Evolutionary conservation across 1,140 invertebrate genomes (phyloP), one percentile per base, ranked within the genome.

Genomic region (Pseudomyrmex sp.): DNA sequence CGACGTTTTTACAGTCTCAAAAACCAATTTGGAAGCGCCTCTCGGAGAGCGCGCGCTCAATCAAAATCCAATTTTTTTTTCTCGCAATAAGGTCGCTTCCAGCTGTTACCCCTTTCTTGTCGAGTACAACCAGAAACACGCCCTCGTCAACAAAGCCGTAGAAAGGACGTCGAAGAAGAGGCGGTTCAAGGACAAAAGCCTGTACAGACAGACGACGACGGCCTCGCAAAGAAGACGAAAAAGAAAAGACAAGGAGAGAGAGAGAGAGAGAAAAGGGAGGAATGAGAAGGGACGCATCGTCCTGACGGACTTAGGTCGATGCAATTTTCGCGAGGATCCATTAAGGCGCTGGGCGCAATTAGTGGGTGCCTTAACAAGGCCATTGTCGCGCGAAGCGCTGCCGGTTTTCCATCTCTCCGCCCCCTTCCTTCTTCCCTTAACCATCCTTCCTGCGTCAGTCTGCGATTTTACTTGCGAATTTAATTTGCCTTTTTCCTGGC

Each of bases 321-420:
- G 90, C 87, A 90, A 91, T 90, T 91, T 90, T 91, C 90, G 82
- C 87, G 82, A 91, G 82, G 87, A 91, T 91, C 88, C 90, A 91
- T 91, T 91, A 90, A 91, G 88, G 87, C 83, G 70, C 82, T 82
- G 89, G 87, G 85, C 76, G 87, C 90, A 92, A 92, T 92, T 92
- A 92, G 90, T 85, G 85, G 82, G 83, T 79, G 83, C 72, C 86
- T 91, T 91, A 91, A 91, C 91, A 88, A 92, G 90, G 66, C 90
- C 87, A 92, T 92, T 92, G 90, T 92, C 84, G 85, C 82, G 68
- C 54, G 35, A 35, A 68, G 75, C 83, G 73, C 79, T 35, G 35
- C 35, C 5, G 35, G 20, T 52, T 26, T 59, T 8, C 35, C 75
- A 2, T 77, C 35, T 69, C 74, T 69, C 56, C 48, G 62, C 26